Base-by-base conservation (phyloP, 2,113 vertebrate genomes). In the Lichenostomus cassidix region DNA sequence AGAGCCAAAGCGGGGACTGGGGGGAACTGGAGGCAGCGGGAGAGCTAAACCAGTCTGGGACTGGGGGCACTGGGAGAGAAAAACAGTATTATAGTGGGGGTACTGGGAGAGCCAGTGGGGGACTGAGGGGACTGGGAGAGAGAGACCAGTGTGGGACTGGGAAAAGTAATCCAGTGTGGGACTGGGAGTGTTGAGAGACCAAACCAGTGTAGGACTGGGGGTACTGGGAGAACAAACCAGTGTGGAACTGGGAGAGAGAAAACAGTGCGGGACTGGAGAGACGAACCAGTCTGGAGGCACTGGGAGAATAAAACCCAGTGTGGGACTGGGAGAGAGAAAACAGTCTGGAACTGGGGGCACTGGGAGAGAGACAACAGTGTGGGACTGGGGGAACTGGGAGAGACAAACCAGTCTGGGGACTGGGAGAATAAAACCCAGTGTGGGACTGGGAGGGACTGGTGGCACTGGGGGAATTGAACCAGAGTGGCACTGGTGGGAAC, bases 41-140 rank as follows among this genome's bases (percentile, higher is more conserved):
- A 8, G 23, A 27, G 17, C 7, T 2, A 11, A 28, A 23, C 42
- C 33, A 23, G 25, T 29, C 4, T 21, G 39, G 27, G 20, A 35
- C 1, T 37, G 31, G 42, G 11, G 9, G 2, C 1, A 29, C 11
- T 46, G 31, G 28, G 39, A 33, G 39, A 42, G 7, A 12, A 4
- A 25, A 50, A 33, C 53, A 19, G 20, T 12, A 12, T 23, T 27
- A 18, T 35, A 52, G 29, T 42, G 52, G 69, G 39, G 1, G 3
- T 6, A 14, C 33, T 22, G 25, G 5, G n/a, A 11, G 2, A 37
- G 2, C 18, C 35, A 5, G 7, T 52, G 2, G 4, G 6, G 28
- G 2, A 53, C 49, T 60, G 59, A 35, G 59, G 39, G 15, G 3
- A 53, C 49, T 60, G 59, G 58, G 58, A 39, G 10, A 18, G 35